These are phyloP conservation scores for Archegozetes longisetosus DNA, from an alignment of 1,140 invertebrate genomes.

Conservation along the genomic window DNA sequence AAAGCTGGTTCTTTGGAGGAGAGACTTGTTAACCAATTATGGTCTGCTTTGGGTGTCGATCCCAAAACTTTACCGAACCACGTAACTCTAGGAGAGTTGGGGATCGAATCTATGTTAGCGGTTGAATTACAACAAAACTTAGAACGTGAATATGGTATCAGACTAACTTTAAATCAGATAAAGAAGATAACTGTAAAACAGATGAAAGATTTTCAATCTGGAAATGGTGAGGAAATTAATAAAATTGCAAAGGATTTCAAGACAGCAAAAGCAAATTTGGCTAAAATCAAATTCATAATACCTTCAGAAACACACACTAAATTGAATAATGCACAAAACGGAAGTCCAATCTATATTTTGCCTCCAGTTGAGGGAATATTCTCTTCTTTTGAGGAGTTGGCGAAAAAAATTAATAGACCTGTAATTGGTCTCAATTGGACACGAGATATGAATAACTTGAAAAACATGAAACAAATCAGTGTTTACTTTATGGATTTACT, in stretches of 20 bases:
- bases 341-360: conserved; percentile 48
- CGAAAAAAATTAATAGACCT: conserved; percentile 47
- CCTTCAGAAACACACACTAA: conserved; percentile 33
- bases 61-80: conserved; percentile 62
- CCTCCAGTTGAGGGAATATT: conserved; percentile 85
- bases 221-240: conserved; percentile 19
- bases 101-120: conserved; percentile 92
- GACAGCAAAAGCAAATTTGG: conserved; percentile 10
- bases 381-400: conserved; percentile 44
- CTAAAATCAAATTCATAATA: conserved; percentile 19
- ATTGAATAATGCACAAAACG: conserved; percentile 27
- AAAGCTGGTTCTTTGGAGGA: conserved; percentile 36
- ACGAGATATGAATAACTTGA: neutral
- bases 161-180: conserved; percentile 9
- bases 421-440: conserved; percentile 76
- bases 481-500: neutral
- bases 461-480: neutral
- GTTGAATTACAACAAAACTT: conserved; percentile 63
- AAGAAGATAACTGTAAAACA: conserved; percentile 11
- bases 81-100: conserved; percentile 67
- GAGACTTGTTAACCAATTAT: conserved; percentile 42
- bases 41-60: conserved; percentile 70
- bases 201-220: conserved; percentile 11
- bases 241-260: conserved; percentile 7
- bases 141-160: conserved; percentile 17